Conservation (phyloP, 2,113 vertebrate genomes). For the Arothron firmamentum region DNA sequence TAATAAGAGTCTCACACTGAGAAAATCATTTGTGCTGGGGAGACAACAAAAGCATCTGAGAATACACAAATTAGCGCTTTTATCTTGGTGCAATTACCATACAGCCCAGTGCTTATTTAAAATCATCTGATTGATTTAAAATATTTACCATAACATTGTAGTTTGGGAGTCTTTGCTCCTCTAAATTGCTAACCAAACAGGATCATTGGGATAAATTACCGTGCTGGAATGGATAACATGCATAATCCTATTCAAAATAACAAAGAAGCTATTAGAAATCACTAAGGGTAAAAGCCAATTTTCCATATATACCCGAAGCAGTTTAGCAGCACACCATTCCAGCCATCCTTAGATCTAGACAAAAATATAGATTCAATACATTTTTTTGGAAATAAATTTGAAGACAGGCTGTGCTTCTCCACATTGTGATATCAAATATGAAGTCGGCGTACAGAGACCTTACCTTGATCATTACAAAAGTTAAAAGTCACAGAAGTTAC, state of each 20-base stretch:
- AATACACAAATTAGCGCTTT: slow-evolving; percentile 72
- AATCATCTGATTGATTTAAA: slow-evolving; percentile 61
- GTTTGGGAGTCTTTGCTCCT: slow-evolving; percentile 42
- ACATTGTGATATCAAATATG: background rate
- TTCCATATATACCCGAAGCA: slow-evolving; percentile 16
- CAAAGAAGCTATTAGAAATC: slow-evolving; percentile 5
- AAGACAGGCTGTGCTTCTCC: background rate
- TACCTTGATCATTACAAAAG: no score
- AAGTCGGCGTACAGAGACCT: no score
- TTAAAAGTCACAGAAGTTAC: no score
- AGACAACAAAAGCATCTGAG: slow-evolving; percentile 72
- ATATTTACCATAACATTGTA: slow-evolving; percentile 67
- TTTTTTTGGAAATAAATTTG: background rate
- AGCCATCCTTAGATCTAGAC: background rate
- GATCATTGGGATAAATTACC: slow-evolving; percentile 49
- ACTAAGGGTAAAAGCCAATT: slow-evolving; percentile 18
- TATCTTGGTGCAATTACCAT: slow-evolving; percentile 70
- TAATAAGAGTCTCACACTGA: slow-evolving; percentile 72
- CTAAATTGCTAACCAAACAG: slow-evolving; percentile 54
- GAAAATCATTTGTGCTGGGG: slow-evolving; percentile 67
- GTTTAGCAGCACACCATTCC: slow-evolving; percentile 9
- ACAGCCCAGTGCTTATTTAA: slow-evolving; percentile 70
- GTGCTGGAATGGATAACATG: slow-evolving; percentile 27
- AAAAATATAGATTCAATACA: background rate
- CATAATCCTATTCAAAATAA: slow-evolving; percentile 44